Evolutionary conservation across 2,888 invertebrate species (phyloP), one percentile per base, ranked within the genome.

Genomic region (Perizoma affinitatum): DNA sequence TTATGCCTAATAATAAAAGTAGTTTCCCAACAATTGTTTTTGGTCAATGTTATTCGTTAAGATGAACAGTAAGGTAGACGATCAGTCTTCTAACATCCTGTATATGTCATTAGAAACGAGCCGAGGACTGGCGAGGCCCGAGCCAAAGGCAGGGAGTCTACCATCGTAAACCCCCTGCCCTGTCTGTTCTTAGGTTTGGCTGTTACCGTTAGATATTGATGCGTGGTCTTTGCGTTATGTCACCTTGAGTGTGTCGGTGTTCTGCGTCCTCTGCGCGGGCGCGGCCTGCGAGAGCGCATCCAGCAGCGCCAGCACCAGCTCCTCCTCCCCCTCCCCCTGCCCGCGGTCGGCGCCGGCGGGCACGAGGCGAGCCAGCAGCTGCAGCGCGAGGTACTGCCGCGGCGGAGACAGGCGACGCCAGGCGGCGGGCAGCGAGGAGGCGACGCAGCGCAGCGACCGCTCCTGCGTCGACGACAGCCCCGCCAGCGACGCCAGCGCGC

Each of bases 241-340:
- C 4, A 69, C 70, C 71, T 73, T 65, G 55, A 72, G 68, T 8
- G 47, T 34, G 57, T 69, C 68, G 6, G 69, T 68, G 42, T 11
- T 50, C 38, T 54, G 61, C 36, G 54, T 48, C 7, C 43, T 51
- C 46, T 66, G 56, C 36, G 11, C 50, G 33, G 63, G 61, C 55
- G 53, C 47, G 41, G 62, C 51, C 52, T 45, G 54, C 42, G 58
- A 53, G 36, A 70, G 69, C 68, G 69, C 59, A n/a, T 54, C 57
- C 46, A 68, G 66, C 54, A 55, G 52, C 0, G 53, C 58, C 38
- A 47, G 8, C 61, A 65, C 54, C 22, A 36, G 46, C 48, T 41
- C 63, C 22, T 36, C 54, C 43, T 6, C 42, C 34, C 62, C 46
- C 34, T 48, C 54, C 54, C 1, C 50, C 35, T 53, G 4, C 51